Evolutionary conservation across 2,797 vertebrate species (phyloP).

Genomic region (Florisuga fusca): DNA sequence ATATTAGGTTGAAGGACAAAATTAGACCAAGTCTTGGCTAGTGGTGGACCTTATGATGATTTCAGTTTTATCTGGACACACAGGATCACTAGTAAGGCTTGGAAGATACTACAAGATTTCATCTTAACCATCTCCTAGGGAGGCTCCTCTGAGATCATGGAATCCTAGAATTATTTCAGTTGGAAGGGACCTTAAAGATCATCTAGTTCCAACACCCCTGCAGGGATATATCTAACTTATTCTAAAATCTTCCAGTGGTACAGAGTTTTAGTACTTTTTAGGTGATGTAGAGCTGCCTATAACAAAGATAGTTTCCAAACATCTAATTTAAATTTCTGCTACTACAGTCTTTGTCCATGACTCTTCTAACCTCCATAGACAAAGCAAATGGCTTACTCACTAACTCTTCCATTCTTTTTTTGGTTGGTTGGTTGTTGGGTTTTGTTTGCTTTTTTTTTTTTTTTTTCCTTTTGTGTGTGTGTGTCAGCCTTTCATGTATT

Average conservation of each 20-base stretch:
- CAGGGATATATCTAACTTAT: not conserved
- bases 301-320: too few species aligned
- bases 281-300: not conserved
- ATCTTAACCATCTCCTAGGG: not conserved
- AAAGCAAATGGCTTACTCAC: not conserved
- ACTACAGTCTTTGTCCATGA: not conserved
- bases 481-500: not conserved
- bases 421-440: too few species aligned
- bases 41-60: not conserved
- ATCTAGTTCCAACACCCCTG: too few species aligned
- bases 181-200: too few species aligned
- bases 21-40: not conserved
- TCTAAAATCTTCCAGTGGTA: not conserved
- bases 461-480: too few species aligned
- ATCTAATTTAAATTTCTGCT: not conserved
- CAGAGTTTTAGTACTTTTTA: not conserved
- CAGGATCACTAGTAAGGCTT: not conserved
- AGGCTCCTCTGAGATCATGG: not conserved
- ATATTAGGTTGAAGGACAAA: not conserved
- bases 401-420: not conserved
- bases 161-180: too few species aligned
- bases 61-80: not conserved
- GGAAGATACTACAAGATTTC: not conserved
- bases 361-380: not conserved
- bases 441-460: not conserved